A percentile compares a stretch with the other conserved stretches of the same genome.
Evolutionary conservation across 2,797 vertebrate genomes (phyloP).

Genomic region (Melanotaenia pygmaea): DNA sequence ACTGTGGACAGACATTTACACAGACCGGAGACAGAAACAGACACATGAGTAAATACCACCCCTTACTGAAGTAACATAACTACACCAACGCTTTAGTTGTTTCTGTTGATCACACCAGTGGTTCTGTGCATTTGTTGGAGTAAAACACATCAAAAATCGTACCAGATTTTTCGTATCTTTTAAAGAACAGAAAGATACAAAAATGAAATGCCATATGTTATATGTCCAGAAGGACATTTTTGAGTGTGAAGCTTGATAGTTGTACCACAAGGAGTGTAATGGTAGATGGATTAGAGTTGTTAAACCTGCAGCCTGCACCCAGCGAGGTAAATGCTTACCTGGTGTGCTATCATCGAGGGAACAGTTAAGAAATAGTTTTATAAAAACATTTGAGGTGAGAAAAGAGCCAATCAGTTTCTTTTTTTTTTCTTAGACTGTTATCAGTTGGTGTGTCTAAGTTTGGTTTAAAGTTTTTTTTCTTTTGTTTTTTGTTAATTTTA

Average conservation of each 20-base stretch:
- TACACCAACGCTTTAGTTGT: neutral
- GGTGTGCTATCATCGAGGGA: neutral
- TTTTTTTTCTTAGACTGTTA: neutral
- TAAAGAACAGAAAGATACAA: slow-evolving; percentile 1
- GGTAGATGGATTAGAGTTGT: too few relatives aligned
- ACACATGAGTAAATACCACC: slow-evolving; percentile 75
- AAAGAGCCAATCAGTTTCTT: neutral
- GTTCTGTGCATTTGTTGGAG: slow-evolving; percentile 35
- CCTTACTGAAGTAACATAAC: neutral
- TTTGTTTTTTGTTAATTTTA: too few relatives aligned
- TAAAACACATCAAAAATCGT: neutral
- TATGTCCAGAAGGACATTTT: neutral
- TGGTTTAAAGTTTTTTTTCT: too few relatives aligned
- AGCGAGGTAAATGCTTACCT: neutral
- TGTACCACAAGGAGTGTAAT: neutral
- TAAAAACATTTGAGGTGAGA: neutral
- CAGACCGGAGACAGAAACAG: slow-evolving; percentile 78
- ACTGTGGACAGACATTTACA: slow-evolving; percentile 77
- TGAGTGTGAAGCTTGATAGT: neutral
- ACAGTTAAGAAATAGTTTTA: neutral
- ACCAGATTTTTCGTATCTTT: neutral
- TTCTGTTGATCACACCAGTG: slow-evolving; percentile 3
- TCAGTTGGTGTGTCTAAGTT: too few relatives aligned
- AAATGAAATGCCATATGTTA: slow-evolving; percentile 4
- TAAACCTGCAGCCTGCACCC: too few relatives aligned